phyloP scores from a whole-genome alignment of 2,888 invertebrate genomes.

The Nasonovia ribisnigri region DNA sequence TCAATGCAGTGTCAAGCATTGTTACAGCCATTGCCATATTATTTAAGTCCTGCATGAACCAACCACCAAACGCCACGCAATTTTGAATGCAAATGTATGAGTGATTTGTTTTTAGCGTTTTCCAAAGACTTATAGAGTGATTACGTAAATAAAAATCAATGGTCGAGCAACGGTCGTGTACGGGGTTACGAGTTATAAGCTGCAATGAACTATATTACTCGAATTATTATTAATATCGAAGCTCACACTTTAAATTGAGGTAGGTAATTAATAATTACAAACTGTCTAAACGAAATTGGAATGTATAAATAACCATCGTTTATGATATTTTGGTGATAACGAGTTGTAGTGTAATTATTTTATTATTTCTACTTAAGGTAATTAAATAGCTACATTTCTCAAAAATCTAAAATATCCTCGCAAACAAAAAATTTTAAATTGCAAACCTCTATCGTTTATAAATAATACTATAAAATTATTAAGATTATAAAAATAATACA shows the following conservation, averaged over 20 bases:
- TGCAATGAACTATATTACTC: not conserved
- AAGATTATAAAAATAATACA: not conserved
- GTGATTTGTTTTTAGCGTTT: too few relatives aligned
- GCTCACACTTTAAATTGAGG: too few relatives aligned
- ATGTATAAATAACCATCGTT: not conserved
- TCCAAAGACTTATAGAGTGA: too few relatives aligned
- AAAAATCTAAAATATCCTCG: not conserved
- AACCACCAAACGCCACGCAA: too few relatives aligned
- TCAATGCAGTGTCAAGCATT: too few relatives aligned
- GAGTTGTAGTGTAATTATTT: not conserved
- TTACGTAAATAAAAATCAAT: too few relatives aligned
- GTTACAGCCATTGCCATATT: too few relatives aligned
- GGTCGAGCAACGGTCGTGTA: too few relatives aligned
- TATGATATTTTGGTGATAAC: not conserved
- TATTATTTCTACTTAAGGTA: not conserved
- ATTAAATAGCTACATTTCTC: not conserved
- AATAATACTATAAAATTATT: not conserved
- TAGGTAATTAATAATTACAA: not conserved
- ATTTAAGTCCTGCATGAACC: too few relatives aligned
- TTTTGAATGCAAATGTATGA: too few relatives aligned
- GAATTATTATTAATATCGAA: too few relatives aligned
- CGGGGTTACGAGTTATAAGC: too few relatives aligned
- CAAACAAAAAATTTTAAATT: not conserved
- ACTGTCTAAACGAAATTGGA: not conserved
- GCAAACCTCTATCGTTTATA: not conserved